Evolutionary conservation across 1,140 invertebrate species (phyloP).

Genomic region (Drosophila tsacasi): DNA sequence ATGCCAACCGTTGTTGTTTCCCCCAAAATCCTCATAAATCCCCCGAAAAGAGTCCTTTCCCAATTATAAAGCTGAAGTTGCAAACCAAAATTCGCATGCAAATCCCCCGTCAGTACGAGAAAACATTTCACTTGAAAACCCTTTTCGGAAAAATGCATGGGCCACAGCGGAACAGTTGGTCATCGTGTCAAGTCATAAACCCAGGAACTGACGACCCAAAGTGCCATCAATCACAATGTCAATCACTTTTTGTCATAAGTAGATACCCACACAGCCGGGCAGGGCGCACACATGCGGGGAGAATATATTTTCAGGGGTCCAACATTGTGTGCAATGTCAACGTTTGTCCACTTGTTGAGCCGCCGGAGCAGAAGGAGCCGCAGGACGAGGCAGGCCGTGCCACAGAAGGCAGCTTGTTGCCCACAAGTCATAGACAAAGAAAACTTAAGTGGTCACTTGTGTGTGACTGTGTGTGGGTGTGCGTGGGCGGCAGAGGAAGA

Average conservation of each 20-base stretch:
- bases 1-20: not conserved
- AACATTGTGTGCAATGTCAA: slow-evolving; percentile 77
- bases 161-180: slow-evolving; percentile 38
- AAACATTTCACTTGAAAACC: slow-evolving; percentile 31
- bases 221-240: slow-evolving; percentile 80
- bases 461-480: slow-evolving; percentile 4
- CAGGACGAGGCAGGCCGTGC: slow-evolving; percentile 23
- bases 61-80: slow-evolving; percentile 5
- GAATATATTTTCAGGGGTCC: slow-evolving; percentile 47
- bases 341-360: slow-evolving; percentile 78
- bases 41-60: not conserved
- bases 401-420: slow-evolving; percentile 27
- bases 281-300: slow-evolving; percentile 12
- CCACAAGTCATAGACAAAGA: slow-evolving; percentile 75
- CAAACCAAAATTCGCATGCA: slow-evolving; percentile 24
- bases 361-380: slow-evolving; percentile 30
- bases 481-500: not conserved
- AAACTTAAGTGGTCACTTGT: slow-evolving; percentile 78
- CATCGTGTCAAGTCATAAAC: slow-evolving; percentile 71
- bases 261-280: slow-evolving; percentile 51
- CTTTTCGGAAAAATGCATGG: slow-evolving; percentile 32
- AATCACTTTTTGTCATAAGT: slow-evolving; percentile 78
- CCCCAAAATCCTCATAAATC: not conserved
- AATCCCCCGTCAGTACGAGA: slow-evolving; percentile 6
- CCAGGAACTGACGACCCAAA: slow-evolving; percentile 55